phyloP scores from a whole-genome alignment of 2,888 invertebrate species.

The Eilema sororculum region DNA sequence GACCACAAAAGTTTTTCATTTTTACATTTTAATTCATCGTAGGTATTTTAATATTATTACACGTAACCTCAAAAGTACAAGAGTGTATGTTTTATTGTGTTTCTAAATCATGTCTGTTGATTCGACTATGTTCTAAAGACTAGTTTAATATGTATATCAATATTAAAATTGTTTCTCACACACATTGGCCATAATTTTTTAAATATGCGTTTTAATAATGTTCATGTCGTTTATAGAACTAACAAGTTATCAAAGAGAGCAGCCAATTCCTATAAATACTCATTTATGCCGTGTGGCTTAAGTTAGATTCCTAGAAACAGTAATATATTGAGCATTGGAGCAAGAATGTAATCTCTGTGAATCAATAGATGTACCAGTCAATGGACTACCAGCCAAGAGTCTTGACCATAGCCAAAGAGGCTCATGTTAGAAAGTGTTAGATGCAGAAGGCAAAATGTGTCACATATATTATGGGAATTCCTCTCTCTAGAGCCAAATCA shows the following conservation, averaged over 20 bases:
- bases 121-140: neutral
- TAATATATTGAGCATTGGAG: neutral
- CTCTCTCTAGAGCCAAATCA: no score
- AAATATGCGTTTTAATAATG: no score
- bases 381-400: neutral
- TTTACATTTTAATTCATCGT: constrained; percentile 20
- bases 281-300: no score
- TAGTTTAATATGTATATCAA: neutral
- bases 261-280: no score
- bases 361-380: neutral
- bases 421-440: neutral
- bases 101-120: neutral
- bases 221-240: neutral
- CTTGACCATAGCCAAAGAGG: neutral
- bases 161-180: neutral
- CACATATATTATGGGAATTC: no score
- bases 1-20: constrained; percentile 20
- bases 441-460: neutral
- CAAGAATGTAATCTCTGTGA: neutral
- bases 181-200: neutral
- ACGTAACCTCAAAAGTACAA: constrained; percentile 36
- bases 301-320: neutral
- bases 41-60: constrained; percentile 20
- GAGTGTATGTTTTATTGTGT: constrained; percentile 4
- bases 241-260: no score